Evolutionary conservation across 2,797 vertebrate species (phyloP).

Genomic region (Enteromius afrohamiltoni): DNA sequence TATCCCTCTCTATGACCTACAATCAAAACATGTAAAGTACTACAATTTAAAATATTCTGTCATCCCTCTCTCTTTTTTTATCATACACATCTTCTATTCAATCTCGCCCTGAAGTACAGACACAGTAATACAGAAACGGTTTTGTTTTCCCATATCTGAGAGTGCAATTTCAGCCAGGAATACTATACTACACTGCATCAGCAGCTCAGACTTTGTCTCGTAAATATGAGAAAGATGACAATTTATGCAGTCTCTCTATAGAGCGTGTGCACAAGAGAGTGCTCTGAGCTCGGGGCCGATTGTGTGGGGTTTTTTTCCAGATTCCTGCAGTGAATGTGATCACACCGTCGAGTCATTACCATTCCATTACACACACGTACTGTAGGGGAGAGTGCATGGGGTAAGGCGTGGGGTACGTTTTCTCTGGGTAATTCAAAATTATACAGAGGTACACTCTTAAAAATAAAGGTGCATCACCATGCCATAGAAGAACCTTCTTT

Average conservation of each 20-base stretch:
- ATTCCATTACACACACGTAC: conserved; percentile 78
- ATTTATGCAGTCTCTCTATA: conserved; percentile 83
- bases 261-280: conserved; percentile 76
- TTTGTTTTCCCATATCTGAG: conserved; percentile 68
- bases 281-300: conserved; percentile 76
- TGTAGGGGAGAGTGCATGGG: conserved; percentile 54
- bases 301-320: conserved; percentile 69
- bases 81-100: conserved; percentile 61
- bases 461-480: no score
- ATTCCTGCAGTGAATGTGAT: conserved; percentile 80
- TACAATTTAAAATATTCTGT: conserved; percentile 65
- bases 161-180: conserved; percentile 78
- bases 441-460: background rate
- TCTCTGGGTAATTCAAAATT: background rate
- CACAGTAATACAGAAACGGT: conserved; percentile 59
- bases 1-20: conserved; percentile 61
- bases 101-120: conserved; percentile 58
- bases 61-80: conserved; percentile 58
- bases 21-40: conserved; percentile 64
- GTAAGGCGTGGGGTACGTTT: background rate
- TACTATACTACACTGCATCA: conserved; percentile 72
- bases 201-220: conserved; percentile 63
- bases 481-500: no score
- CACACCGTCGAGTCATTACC: conserved; percentile 73
- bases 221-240: conserved; percentile 73